Conservation (phyloP, 2,888 invertebrate species). For the Seira musarum region DNA sequence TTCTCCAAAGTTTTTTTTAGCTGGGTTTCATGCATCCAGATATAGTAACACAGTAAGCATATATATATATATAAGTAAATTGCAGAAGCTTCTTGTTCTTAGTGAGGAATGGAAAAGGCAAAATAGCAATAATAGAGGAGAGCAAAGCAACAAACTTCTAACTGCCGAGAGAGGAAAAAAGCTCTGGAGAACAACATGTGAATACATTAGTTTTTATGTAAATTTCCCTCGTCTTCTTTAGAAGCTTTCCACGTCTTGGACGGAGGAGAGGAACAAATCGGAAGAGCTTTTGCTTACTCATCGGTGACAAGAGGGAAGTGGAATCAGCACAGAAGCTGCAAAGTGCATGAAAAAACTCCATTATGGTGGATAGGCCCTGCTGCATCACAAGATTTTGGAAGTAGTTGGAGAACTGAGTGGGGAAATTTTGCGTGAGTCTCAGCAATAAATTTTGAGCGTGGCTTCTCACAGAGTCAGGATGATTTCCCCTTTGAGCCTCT, state of each 20-base stretch:
- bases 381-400: conserved; percentile 83
- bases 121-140: too few species aligned
- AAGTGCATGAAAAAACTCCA: conserved; percentile 96
- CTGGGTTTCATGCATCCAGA: too few species aligned
- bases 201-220: conserved; percentile 15
- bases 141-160: not conserved
- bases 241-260: too few species aligned
- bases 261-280: not conserved
- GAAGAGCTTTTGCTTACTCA: conserved; percentile 80
- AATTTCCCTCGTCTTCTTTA: not conserved
- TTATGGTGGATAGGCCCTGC: conserved; percentile 84
- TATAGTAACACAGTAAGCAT: too few species aligned
- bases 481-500: conserved; percentile 84
- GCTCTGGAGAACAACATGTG: conserved; percentile 2
- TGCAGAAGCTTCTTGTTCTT: too few species aligned
- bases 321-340: conserved; percentile 97
- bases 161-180: not conserved
- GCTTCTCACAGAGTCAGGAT: conserved; percentile 91
- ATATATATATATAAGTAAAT: too few species aligned
- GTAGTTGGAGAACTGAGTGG: conserved; percentile 79
- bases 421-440: conserved; percentile 81
- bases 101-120: too few species aligned
- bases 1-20: too few species aligned
- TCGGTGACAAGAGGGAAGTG: conserved; percentile 85
- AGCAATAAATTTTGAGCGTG: conserved; percentile 87